Percentiles rank a stretch among this genome's conserved stretches.
These are phyloP conservation scores for Pomacea maculata DNA, from an alignment of 1,140 invertebrate genomes.

Conservation along the genomic window DNA sequence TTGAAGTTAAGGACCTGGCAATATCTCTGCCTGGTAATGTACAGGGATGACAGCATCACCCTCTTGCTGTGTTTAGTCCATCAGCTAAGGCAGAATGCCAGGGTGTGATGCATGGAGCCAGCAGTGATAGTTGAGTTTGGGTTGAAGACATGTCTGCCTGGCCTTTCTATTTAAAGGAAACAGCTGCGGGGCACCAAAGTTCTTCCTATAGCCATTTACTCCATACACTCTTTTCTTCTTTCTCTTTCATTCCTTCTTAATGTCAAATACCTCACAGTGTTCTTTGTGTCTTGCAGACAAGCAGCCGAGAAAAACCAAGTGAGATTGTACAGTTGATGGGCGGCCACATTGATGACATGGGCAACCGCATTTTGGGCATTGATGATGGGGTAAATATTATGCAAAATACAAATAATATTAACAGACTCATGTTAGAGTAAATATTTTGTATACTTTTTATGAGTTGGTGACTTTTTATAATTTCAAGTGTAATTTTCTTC, in stretches of 20 bases:
- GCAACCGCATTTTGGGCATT: constrained; percentile 69
- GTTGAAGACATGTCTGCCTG: too few species aligned
- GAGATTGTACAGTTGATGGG: constrained; percentile 69
- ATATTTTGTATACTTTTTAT: too few species aligned
- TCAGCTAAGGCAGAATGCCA: not conserved
- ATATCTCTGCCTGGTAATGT: too few species aligned
- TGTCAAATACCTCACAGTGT: not conserved
- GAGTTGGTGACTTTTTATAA: too few species aligned
- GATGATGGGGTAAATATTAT: constrained; percentile 68
- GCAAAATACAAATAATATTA: too few species aligned
- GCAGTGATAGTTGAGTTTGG: too few species aligned
- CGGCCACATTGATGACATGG: constrained; percentile 68
- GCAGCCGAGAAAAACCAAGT: constrained; percentile 66
- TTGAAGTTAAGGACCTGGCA: too few species aligned
- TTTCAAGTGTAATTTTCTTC: too few species aligned
- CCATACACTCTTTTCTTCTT: not conserved
- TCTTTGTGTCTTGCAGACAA: constrained; percentile 57
- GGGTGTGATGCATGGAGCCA: not conserved
- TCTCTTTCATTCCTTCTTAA: not conserved
- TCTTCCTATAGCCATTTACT: not conserved
- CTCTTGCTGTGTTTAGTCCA: too few species aligned
- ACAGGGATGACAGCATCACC: too few species aligned
- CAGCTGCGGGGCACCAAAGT: not conserved
- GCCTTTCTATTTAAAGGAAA: too few species aligned
- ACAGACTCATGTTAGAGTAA: too few species aligned